Evolutionary conservation across 2,888 invertebrate species (phyloP).

Genomic region (Drosophila mercatorum): DNA sequence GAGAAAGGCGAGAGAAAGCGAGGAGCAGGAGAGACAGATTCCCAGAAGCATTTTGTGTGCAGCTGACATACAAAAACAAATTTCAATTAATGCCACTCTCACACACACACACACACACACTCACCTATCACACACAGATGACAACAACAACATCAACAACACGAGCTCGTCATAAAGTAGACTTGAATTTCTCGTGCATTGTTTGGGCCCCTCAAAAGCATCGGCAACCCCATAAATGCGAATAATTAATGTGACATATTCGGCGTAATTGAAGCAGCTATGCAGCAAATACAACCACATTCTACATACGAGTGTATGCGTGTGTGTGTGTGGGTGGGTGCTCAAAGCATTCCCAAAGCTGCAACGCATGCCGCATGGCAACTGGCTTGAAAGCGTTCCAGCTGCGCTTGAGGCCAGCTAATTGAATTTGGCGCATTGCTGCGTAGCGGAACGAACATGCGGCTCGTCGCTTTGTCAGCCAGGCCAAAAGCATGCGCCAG

Average conservation of each 20-base stretch:
- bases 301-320: not conserved
- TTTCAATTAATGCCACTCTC: conserved; percentile 62
- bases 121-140: conserved; percentile 40
- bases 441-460: conserved; percentile 38
- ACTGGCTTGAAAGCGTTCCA: conserved; percentile 54
- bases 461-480: conserved; percentile 20
- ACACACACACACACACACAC: conserved; percentile 5
- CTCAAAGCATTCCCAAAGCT: conserved; percentile 72
- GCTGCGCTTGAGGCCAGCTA: conserved; percentile 53
- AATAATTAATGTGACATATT: conserved; percentile 80
- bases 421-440: conserved; percentile 64
- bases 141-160: conserved; percentile 31
- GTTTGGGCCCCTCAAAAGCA: conserved; percentile 59
- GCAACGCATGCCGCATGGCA: conserved; percentile 69
- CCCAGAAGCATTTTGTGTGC: conserved; percentile 47
- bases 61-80: conserved; percentile 74
- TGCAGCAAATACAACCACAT: conserved; percentile 47
- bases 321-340: conserved; percentile 16
- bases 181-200: conserved; percentile 61
- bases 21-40: not conserved
- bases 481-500: conserved; percentile 32
- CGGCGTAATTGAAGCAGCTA: conserved; percentile 70
- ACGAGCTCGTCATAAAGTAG: conserved; percentile 48
- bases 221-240: conserved; percentile 75
- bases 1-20: not conserved